Evolutionary conservation across 2,113 vertebrate species (phyloP), one percentile per base, ranked within the genome.

Genomic region (Phrynocephalus versicolor): DNA sequence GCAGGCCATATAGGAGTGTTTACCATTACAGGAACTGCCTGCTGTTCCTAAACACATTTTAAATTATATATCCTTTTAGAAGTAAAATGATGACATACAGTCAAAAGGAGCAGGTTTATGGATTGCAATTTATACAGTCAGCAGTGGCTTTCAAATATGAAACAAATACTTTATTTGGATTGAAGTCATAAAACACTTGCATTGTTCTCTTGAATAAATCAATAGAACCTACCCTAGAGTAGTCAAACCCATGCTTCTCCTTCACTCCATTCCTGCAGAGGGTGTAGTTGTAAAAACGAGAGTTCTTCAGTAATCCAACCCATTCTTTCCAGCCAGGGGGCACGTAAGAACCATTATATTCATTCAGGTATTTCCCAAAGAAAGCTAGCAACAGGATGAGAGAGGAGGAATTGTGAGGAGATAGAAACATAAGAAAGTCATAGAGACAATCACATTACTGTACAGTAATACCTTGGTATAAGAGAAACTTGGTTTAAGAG

Each of bases 291-390:
- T 99, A 99, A 94, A 99, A 99, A 37, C 98, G 97, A 0, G 98
- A 99, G 92, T 99, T 99, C 92, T 99, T 99, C 76, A 99, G 97
- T 76, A 99, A 96, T 27, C 98, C 98, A 72, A 99, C 98, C 98
- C 98, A 99, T 91, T 99, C 98, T 92, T 96, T 98, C 98, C 98
- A 99, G 88, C 98, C 98, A 12, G 98, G 98, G 6, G 98, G 98
- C 91, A 99, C 97, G 10, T 99, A 99, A 62, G 98, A 98, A 82
- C 98, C 98, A 2, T 99, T 99, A 94, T 99, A 99, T 84, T 99
- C 98, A 64, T 99, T 99, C 69, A 99, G 97, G 90, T 99, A 99
- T 93, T 99, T 99, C 58, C 98, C 98, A 90, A 99, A 99, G 94
- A 98, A 99, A 89, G 98, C 98, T 99, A 94, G 16, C 83, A 82